These are phyloP conservation scores for Argynnis bischoffii DNA, from an alignment of 2,888 invertebrate genomes.

Conservation along the genomic window DNA sequence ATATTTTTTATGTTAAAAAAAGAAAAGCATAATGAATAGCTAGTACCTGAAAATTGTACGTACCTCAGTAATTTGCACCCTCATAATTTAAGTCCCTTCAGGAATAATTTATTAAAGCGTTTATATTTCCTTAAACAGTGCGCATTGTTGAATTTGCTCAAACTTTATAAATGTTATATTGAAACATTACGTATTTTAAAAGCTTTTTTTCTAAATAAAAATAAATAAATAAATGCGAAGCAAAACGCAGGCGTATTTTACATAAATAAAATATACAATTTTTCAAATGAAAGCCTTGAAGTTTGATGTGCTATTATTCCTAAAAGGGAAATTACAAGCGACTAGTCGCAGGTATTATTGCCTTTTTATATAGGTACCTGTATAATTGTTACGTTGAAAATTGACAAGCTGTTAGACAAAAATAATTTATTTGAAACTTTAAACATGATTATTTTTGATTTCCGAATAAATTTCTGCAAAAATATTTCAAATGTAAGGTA, in stretches of 20 bases:
- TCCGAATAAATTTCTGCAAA: no score
- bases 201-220: neutral
- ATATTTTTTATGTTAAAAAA: conserved; percentile 1
- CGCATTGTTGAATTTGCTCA: neutral
- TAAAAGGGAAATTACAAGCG: no score
- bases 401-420: no score
- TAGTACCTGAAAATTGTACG: neutral
- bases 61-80: conserved; percentile 8
- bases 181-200: neutral
- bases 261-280: no score
- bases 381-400: no score
- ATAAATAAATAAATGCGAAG: neutral
- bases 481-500: no score
- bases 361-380: no score
- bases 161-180: conserved; percentile 1
- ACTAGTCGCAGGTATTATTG: no score
- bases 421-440: no score
- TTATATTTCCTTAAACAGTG: neutral
- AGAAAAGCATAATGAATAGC: neutral
- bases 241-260: neutral
- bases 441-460: no score
- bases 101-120: conserved; percentile 9
- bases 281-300: no score
- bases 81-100: conserved; percentile 1
- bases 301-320: no score